These are phyloP conservation scores for Knipowitschia caucasica DNA, from an alignment of 2,797 vertebrate genomes.

Conservation along the genomic window DNA sequence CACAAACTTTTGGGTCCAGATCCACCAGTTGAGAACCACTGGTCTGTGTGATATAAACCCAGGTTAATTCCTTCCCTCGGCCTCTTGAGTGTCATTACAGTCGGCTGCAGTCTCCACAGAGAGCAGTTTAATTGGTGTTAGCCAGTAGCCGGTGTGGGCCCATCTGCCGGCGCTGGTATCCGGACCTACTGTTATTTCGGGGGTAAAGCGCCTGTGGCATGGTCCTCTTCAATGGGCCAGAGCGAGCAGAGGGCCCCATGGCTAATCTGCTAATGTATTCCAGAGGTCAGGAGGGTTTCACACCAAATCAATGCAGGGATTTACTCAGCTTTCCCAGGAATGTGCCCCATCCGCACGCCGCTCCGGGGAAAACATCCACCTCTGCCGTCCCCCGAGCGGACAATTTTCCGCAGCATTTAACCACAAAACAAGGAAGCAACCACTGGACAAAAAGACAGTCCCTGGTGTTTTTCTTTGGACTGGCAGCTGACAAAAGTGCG, in stretches of 20 bases:
- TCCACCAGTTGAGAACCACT: no score
- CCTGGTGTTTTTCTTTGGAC: slow-evolving; percentile 23
- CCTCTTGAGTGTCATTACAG: background rate
- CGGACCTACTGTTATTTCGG: slow-evolving; percentile 43
- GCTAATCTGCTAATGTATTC: slow-evolving; percentile 83
- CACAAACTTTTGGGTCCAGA: no score
- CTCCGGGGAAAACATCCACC: slow-evolving; percentile 69
- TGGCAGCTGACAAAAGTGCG: slow-evolving; percentile 8
- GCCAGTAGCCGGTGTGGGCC: slow-evolving; percentile 35
- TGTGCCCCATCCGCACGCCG: slow-evolving; percentile 71
- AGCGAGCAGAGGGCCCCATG: slow-evolving; percentile 57
- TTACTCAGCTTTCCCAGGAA: slow-evolving; percentile 80
- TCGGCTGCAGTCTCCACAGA: slow-evolving; percentile 1
- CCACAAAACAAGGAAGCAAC: slow-evolving; percentile 54
- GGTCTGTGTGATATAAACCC: background rate
- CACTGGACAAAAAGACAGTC: slow-evolving; percentile 21
- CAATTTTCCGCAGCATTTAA: slow-evolving; percentile 74
- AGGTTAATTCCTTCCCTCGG: background rate
- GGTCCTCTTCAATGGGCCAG: slow-evolving; percentile 48
- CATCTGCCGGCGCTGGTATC: slow-evolving; percentile 52
- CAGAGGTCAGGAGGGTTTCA: slow-evolving; percentile 78
- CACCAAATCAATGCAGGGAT: slow-evolving; percentile 80
- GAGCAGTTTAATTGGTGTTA: slow-evolving; percentile 47
- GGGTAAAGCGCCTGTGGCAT: slow-evolving; percentile 38
- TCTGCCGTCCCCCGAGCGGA: slow-evolving; percentile 60